Base-by-base conservation (phyloP, 2,113 vertebrate genomes). In the Gymnogyps californianus region DNA sequence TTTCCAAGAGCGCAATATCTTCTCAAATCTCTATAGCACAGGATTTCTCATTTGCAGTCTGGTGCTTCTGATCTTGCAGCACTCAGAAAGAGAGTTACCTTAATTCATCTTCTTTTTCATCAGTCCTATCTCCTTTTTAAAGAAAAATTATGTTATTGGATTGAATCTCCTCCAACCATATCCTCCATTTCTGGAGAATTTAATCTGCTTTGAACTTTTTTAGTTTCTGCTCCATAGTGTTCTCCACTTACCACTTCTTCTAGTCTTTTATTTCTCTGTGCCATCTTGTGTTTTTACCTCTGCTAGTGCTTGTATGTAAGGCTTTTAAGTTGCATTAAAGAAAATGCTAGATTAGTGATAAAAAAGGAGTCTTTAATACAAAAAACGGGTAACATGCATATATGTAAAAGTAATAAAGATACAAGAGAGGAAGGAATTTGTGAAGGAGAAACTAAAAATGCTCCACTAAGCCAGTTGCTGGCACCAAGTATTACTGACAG, bases 31-130 rank as follows among this genome's bases (percentile, higher is more conserved):
- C 52, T 85, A 1, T 58, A 92, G 90, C 58, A n/a, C 61, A 79
- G 31, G 29, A 64, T 95, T 97, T 95, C 84, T 90, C 38, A 90
- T 94, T 82, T 95, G 70, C 85, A 94, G 51, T 93, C 82, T 91
- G 78, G 42, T 93, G 52, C 78, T 93, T 94, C 74, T 94, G 55
- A 65, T 93, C 64, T 59, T 93, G 66, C 76, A 85, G 61, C 72
- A 42, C 52, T 87, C 65, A 71, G 65, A 49, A 76, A 86, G 76
- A 61, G 47, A 87, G 78, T 71, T 92, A 87, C 82, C 44, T 90
- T 92, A 93, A 94, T 85, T 91, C 47, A 76, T 96, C 72, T 88
- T 92, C 20, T 47, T 87, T 93, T 93, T 90, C 57, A 76, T 82
- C 57, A 82, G 52, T 44, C 40, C n/a, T 79, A 12, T 87, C 46